These are phyloP conservation scores for Botia almorhae DNA, from an alignment of 2,797 vertebrate species.

Conservation along the genomic window DNA sequence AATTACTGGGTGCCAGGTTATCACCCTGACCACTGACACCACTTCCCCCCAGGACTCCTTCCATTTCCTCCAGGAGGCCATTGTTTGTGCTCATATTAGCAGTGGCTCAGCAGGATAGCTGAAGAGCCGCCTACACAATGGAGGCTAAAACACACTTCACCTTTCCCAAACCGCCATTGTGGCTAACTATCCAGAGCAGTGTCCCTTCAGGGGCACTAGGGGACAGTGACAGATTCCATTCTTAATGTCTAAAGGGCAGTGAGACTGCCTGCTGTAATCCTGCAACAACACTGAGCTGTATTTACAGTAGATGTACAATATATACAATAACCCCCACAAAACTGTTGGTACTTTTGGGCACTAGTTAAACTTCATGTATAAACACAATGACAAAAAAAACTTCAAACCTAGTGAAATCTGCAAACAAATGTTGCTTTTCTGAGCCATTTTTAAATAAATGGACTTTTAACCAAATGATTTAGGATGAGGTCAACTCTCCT, in stretches of 20 bases:
- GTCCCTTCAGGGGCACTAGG: slow-evolving; percentile 12
- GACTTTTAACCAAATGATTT: too few species aligned
- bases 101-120: slow-evolving; percentile 26
- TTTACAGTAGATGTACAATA: background rate
- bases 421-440: too few species aligned
- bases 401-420: too few species aligned
- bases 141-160: slow-evolving; percentile 4
- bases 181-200: background rate
- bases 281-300: background rate
- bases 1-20: slow-evolving; percentile 64
- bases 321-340: too few species aligned
- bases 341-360: too few species aligned
- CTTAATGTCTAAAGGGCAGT: background rate
- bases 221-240: background rate
- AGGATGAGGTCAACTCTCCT: too few species aligned
- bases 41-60: slow-evolving; percentile 48
- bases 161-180: background rate
- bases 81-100: slow-evolving; percentile 54
- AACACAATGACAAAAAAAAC: too few species aligned
- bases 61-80: slow-evolving; percentile 55
- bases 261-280: background rate
- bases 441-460: too few species aligned
- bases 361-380: too few species aligned
- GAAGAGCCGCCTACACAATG: slow-evolving; percentile 19
- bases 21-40: slow-evolving; percentile 61